These are phyloP conservation scores for Troilus luridus DNA, from an alignment of 2,888 invertebrate genomes.

Conservation along the genomic window DNA sequence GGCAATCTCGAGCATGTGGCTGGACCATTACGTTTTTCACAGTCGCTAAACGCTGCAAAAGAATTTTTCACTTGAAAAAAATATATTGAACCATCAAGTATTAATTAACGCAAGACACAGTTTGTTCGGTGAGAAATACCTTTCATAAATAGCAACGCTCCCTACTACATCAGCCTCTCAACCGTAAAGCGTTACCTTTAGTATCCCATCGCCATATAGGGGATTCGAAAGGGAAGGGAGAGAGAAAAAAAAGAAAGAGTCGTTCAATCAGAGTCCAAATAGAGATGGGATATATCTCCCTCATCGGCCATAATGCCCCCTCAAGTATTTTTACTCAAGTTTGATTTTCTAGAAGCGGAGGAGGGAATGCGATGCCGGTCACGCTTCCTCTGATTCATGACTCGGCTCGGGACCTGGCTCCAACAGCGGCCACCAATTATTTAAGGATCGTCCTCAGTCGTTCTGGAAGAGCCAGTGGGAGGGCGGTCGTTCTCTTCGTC, in stretches of 20 bases:
- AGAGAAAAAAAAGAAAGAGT: neutral
- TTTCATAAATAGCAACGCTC: neutral
- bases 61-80: too few species aligned
- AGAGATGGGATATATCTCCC: neutral
- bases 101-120: too few species aligned
- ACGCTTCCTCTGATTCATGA: constrained; percentile 25
- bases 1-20: too few species aligned
- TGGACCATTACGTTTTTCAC: too few species aligned
- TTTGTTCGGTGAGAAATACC: neutral
- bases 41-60: too few species aligned
- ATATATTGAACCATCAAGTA: too few species aligned
- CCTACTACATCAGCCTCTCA: neutral
- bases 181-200: neutral
- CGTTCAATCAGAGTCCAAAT: neutral
- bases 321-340: neutral
- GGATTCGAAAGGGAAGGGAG: neutral
- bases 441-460: neutral
- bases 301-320: neutral
- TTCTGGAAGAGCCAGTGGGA: neutral
- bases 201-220: neutral
- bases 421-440: neutral
- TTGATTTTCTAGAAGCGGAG: neutral
- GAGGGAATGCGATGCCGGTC: neutral
- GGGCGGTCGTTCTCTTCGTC: neutral
- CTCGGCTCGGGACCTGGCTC: neutral